phyloP scores from a whole-genome alignment of 2,113 vertebrate genomes.

The Speoplatyrhinus poulsoni region DNA sequence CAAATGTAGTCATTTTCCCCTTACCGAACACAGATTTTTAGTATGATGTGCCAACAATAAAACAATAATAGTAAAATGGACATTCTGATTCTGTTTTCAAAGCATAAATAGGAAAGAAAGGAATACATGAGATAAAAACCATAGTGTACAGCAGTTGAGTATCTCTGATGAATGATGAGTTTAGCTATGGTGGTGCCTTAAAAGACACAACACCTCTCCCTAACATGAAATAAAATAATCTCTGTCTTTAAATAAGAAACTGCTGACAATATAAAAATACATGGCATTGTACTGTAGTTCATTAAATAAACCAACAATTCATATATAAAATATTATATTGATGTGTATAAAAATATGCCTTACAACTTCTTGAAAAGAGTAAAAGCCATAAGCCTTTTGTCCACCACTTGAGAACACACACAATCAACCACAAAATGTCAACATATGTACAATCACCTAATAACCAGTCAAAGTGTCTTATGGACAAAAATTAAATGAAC shows the following conservation, averaged over 20 bases:
- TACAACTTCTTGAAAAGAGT: conserved; percentile 76
- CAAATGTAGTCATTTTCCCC: conserved; percentile 40
- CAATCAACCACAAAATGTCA: conserved; percentile 68
- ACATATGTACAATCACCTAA: conserved; percentile 76
- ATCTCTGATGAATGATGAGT: conserved; percentile 57
- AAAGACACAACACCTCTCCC: conserved; percentile 60
- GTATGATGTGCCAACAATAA: conserved; percentile 54
- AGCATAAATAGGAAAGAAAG: conserved; percentile 62
- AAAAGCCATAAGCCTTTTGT: conserved; percentile 75
- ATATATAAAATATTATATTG: conserved; percentile 83
- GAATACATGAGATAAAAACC: conserved; percentile 40
- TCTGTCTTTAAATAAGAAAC: conserved; percentile 77
- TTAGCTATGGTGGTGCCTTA: conserved; percentile 58
- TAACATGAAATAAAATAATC: conserved; percentile 74
- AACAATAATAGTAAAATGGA: conserved; percentile 57
- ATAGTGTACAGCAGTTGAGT: conserved; percentile 69
- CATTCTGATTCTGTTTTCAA: conserved; percentile 50
- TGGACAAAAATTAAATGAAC: conserved; percentile 59
- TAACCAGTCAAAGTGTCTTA: conserved; percentile 57
- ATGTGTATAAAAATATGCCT: conserved; percentile 83
- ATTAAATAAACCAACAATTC: conserved; percentile 82
- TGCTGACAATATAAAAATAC: conserved; percentile 83
- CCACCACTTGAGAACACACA: conserved; percentile 71
- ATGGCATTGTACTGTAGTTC: conserved; percentile 78
- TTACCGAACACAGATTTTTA: conserved; percentile 50